phyloP scores from a whole-genome alignment of 2,113 vertebrate species.

The Rhegmatorhina hoffmannsi region DNA sequence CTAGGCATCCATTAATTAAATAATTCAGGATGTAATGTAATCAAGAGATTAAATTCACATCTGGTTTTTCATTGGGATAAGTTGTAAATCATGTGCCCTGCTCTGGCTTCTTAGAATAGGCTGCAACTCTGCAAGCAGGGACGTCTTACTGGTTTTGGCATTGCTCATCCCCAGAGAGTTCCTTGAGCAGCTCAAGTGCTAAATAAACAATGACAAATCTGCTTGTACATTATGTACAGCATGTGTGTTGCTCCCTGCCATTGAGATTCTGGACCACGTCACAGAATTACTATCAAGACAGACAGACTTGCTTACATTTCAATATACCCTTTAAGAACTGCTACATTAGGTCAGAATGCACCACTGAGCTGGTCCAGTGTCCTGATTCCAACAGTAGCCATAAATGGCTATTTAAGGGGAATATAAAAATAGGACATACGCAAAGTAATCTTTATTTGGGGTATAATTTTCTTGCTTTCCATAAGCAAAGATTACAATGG shows the following conservation, averaged over 20 bases:
- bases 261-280: conserved; percentile 25
- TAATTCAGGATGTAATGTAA: conserved; percentile 66
- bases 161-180: conserved; percentile 22
- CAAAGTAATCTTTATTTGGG: not conserved
- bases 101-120: conserved; percentile 29
- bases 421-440: not conserved
- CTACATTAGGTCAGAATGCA: not conserved
- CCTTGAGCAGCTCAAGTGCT: conserved; percentile 53
- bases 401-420: not conserved
- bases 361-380: not conserved
- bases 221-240: conserved; percentile 58
- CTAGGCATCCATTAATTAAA: conserved; percentile 68
- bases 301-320: conserved; percentile 39
- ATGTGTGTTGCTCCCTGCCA: conserved; percentile 34
- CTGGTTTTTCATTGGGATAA: conserved; percentile 56
- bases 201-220: conserved; percentile 67
- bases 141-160: conserved; percentile 36
- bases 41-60: conserved; percentile 69
- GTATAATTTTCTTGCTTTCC: not conserved
- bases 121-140: conserved; percentile 10
- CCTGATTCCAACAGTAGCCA: conserved; percentile 19
- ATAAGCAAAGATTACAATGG: not conserved
- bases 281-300: conserved; percentile 40
- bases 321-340: not conserved
- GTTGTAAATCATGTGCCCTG: conserved; percentile 59